Evolutionary conservation across 2,888 invertebrate genomes (phyloP).

Genomic region (Stenodera caucasica): DNA sequence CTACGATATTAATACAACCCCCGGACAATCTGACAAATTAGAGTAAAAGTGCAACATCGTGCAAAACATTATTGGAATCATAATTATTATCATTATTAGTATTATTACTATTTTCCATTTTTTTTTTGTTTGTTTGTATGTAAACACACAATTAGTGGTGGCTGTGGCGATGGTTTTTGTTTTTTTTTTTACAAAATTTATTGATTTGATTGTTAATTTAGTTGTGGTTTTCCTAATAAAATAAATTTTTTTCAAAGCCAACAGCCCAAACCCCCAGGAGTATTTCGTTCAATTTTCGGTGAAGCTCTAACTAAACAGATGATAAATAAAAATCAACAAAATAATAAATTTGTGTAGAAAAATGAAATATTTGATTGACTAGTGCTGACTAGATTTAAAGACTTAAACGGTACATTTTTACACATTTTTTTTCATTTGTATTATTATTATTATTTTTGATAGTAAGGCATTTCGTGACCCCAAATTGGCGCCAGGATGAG

Average conservation of each 20-base stretch:
- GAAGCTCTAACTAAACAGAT: constrained; percentile 29
- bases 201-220: neutral
- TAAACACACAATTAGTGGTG: constrained; percentile 44
- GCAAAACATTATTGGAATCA: constrained; percentile 45
- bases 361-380: constrained; percentile 41
- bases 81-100: neutral
- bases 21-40: constrained; percentile 29
- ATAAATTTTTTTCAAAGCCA: neutral
- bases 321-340: constrained; percentile 46
- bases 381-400: constrained; percentile 53
- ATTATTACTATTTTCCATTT: constrained; percentile 4
- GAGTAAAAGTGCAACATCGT: constrained; percentile 48
- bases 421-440: neutral
- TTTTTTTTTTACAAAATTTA: neutral
- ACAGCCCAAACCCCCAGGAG: constrained; percentile 18
- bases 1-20: constrained; percentile 25
- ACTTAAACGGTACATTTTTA: constrained; percentile 38
- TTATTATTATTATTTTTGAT: constrained; percentile 10
- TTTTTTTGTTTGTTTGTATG: neutral
- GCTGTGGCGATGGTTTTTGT: constrained; percentile 39
- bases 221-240: too few relatives aligned
- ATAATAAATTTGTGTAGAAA: constrained; percentile 32
- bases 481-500: constrained; percentile 48
- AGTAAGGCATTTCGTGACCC: constrained; percentile 54
- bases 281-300: constrained; percentile 22